Evolutionary conservation across 1,140 invertebrate genomes (phyloP), one percentile per base, ranked within the genome.

Genomic region (Phthorimaea operculella): DNA sequence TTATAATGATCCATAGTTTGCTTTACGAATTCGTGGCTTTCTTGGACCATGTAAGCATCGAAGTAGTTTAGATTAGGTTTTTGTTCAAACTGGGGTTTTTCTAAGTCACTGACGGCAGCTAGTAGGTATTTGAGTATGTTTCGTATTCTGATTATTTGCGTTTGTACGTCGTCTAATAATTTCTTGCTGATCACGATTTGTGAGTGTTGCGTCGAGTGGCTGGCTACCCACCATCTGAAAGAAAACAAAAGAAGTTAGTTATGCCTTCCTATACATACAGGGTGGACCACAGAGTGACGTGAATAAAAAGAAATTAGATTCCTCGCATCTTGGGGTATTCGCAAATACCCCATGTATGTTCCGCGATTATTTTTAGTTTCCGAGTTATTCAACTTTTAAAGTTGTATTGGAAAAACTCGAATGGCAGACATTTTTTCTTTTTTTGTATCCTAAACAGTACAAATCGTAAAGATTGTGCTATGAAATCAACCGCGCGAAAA

Each of bases 211-310:
- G 90, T 91, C 12, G 90, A 91, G 82, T 97, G 94, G 59, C 90
- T 91, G 17, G 94, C 94, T 4, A 96, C 93, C 96, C 96, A 98
- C 94, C 95, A 94, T 68, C 92, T 91, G 62, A 52, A 72, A 75
- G 64, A 59, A 60, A 66, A 28, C 21, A 28, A 28, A 28, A 28
- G 21, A 4, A 4, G 21, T 28, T 28, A 28, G n/a, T n/a, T n/a
- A n/a, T n/a, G n/a, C n/a, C n/a, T n/a, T n/a, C n/a, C n/a, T n/a
- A n/a, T n/a, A n/a, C n/a, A n/a, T n/a, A n/a, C n/a, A n/a, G n/a
- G n/a, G n/a, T n/a, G n/a, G n/a, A n/a, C n/a, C n/a, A n/a, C n/a
- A n/a, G n/a, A n/a, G n/a, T n/a, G n/a, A n/a, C n/a, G n/a, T n/a
- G n/a, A n/a, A n/a, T n/a, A n/a, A n/a, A n/a, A n/a, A n/a, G n/a